Evolutionary conservation across 2,113 vertebrate species (phyloP).

Genomic region (Orcinus orca): DNA sequence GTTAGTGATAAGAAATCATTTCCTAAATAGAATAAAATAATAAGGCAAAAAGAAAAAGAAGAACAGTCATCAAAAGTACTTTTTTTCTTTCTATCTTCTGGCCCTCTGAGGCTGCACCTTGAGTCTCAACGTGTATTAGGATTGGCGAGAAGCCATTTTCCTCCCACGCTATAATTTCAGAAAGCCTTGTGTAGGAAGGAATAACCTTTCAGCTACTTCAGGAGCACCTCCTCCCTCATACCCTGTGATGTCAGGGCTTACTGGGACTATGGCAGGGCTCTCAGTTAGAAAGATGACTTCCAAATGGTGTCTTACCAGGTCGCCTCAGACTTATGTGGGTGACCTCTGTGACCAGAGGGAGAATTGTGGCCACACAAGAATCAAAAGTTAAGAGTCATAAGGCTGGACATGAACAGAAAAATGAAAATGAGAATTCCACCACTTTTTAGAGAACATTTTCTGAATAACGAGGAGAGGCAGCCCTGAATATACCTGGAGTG

Average conservation of each 20-base stretch:
- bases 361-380: background rate
- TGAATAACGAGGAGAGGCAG: background rate
- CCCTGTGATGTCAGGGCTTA: background rate
- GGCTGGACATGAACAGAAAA: slow-evolving; percentile 1
- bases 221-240: background rate
- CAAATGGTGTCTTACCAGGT: background rate
- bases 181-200: slow-evolving; percentile 23
- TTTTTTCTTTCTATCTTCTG: background rate
- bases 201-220: slow-evolving; percentile 35
- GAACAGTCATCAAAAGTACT: background rate
- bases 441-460: background rate
- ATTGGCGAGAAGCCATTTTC: slow-evolving; percentile 11
- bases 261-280: background rate
- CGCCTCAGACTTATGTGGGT: background rate
- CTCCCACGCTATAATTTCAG: slow-evolving; percentile 1
- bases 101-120: background rate
- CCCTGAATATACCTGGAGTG: background rate
- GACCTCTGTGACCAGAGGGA: background rate
- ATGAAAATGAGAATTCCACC: background rate
- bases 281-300: slow-evolving; percentile 31
- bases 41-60: slow-evolving; percentile 10
- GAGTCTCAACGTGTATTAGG: slow-evolving; percentile 13
- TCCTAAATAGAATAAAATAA: slow-evolving; percentile 35
- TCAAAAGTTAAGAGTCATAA: background rate
- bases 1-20: background rate